Base-by-base conservation (phyloP, 2,888 invertebrate species). In the Drosophila pegasa region DNA sequence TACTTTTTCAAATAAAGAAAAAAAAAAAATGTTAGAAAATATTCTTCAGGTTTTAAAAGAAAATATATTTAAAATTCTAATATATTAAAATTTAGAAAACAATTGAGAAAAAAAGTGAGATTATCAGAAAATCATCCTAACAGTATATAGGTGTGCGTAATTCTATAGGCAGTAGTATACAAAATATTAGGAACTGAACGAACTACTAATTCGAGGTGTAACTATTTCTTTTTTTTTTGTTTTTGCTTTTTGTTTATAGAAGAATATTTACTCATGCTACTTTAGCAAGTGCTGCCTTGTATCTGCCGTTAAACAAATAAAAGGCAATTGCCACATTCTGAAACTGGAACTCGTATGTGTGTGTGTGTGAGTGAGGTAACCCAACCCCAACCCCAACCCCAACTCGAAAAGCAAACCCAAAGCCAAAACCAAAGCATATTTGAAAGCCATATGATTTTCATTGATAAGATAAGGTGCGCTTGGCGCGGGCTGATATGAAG, bases 381-480 rank as follows among this genome's bases (percentile, higher is more conserved):
- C 43, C 45, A 20, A 25, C 37, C 54, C 55, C 52, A 31, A 27
- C 50, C 41, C 25, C 37, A 25, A 25, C 3, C 29, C 41, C 59
- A 48, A 37, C 33, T 50, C 57, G 52, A 56, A 62, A 41, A 22
- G 22, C 43, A 33, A 50, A 45, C 38, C 43, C 51, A 52, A 70
- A 77, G 64, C 78, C 48, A 31, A 48, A 47, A 51, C 57, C 58
- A 52, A 35, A 77, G 64, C 78, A 77, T 77, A 70, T 54, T 64
- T 48, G 29, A 38, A 48, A 70, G 65, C 61, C 78, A 78, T 76
- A 71, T 71, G 78, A 74, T 71, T 71, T 43, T 47, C 29, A 18
- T 41, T 64, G 78, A 78, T 79, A 73, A 79, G 78, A 78, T 79
- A 78, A 72, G 41, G 31, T 18, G 29, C 20, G 43, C n/a, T 33